A percentile compares a stretch with the other conserved stretches of the same genome.
These are phyloP conservation scores for Eleginops maclovinus DNA, from an alignment of 2,113 vertebrate genomes.

Conservation along the genomic window DNA sequence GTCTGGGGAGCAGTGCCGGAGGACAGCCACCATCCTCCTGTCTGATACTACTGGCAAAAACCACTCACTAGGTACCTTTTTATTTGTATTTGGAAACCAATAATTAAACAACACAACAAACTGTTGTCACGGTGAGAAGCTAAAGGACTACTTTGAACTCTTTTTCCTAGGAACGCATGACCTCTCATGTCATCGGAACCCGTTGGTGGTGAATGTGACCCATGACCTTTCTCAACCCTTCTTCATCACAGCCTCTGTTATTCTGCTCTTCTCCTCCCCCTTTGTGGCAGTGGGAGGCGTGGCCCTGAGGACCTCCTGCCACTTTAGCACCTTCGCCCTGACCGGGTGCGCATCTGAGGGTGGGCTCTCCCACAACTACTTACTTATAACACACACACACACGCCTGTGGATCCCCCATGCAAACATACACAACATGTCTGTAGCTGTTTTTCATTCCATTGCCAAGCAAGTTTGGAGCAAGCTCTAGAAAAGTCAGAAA, in stretches of 20 bases:
- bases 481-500: no score
- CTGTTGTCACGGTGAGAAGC: not conserved
- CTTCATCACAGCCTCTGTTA: constrained; percentile 77
- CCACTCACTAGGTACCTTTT: constrained; percentile 87
- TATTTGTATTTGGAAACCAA: not conserved
- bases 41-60: constrained; percentile 84
- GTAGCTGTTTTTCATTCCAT: no score
- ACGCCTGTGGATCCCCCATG: no score
- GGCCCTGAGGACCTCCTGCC: constrained; percentile 86
- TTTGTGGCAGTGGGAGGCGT: constrained; percentile 89
- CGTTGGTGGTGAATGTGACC: constrained; percentile 87
- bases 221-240: constrained; percentile 76
- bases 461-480: no score
- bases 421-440: constrained; percentile 7
- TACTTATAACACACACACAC: constrained; percentile 75
- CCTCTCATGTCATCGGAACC: constrained; percentile 91
- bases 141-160: not conserved
- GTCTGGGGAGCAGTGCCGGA: constrained; percentile 79
- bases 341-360: constrained; percentile 86
- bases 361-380: constrained; percentile 80
- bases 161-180: constrained; percentile 84
- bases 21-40: constrained; percentile 85
- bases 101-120: not conserved
- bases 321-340: constrained; percentile 80
- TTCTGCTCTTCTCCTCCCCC: constrained; percentile 90